Conservation (phyloP, 2,797 vertebrate genomes). For the Otus scops region DNA sequence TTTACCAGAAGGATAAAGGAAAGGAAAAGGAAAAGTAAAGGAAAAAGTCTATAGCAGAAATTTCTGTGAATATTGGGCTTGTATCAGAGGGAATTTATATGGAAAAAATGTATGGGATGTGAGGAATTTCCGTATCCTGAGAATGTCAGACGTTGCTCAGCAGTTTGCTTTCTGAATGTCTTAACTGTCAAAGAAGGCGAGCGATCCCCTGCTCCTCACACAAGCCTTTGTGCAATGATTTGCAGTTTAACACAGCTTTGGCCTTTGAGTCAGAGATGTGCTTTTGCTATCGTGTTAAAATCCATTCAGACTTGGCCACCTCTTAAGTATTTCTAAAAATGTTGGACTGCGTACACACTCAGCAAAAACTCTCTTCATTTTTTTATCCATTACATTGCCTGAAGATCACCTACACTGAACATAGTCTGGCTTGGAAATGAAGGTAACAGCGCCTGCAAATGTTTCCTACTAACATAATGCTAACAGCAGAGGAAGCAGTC, state of each 20-base stretch:
- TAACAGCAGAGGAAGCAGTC: neutral
- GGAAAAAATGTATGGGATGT: neutral
- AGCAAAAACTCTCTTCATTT: neutral
- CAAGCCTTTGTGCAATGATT: neutral
- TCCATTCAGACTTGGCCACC: neutral
- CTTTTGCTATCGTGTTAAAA: neutral
- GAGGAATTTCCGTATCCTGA: neutral
- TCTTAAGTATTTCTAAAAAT: neutral
- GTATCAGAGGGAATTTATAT: neutral
- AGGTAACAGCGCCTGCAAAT: neutral
- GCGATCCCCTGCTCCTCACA: neutral
- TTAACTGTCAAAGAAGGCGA: fast-evolving
- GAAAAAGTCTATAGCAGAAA: neutral
- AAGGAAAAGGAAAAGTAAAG: neutral
- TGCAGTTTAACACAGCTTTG: neutral
- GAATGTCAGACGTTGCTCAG: neutral
- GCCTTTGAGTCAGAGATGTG: neutral
- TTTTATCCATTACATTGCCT: neutral
- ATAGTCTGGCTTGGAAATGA: neutral
- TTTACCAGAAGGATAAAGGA: neutral
- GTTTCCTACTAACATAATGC: neutral
- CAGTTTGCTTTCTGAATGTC: neutral
- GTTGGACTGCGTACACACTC: neutral
- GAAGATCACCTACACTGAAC: neutral
- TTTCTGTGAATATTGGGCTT: neutral